Evolutionary conservation across 2,113 vertebrate species (phyloP).

Genomic region (Cranoglanis bouderius): DNA sequence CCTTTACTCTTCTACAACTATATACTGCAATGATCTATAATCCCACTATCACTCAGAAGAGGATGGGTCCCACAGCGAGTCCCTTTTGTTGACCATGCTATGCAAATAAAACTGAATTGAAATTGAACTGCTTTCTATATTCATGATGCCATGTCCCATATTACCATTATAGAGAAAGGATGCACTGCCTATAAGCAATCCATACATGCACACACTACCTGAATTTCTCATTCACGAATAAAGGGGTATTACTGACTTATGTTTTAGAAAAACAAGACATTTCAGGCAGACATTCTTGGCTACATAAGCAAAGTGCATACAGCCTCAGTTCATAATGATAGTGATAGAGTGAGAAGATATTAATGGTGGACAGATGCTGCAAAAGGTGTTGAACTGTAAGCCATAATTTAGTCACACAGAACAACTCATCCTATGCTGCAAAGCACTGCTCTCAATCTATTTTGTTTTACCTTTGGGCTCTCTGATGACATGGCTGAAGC

Average conservation of each 20-base stretch:
- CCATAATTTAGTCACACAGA: background rate
- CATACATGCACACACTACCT: background rate
- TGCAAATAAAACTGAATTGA: background rate
- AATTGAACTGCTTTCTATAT: background rate
- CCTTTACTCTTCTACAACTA: too few species aligned
- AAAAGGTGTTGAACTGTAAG: background rate
- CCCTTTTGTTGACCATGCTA: background rate
- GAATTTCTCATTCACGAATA: background rate
- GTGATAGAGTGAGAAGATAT: background rate
- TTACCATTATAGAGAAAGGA: background rate
- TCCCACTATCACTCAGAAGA: too few species aligned
- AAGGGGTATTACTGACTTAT: background rate
- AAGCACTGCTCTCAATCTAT: background rate
- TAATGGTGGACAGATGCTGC: background rate
- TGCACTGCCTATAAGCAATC: background rate
- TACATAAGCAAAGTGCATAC: background rate
- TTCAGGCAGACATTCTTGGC: background rate
- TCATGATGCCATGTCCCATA: background rate
- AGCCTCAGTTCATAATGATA: background rate
- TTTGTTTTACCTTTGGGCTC: conserved; percentile 87
- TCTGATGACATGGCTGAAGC: conserved; percentile 90
- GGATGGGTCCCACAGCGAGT: background rate
- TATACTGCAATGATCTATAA: too few species aligned
- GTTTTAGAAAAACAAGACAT: background rate
- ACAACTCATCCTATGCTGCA: background rate